Evolutionary conservation across 1,140 invertebrate species (phyloP), one percentile per base, ranked within the genome.

Genomic region (Tenebrio molitor): DNA sequence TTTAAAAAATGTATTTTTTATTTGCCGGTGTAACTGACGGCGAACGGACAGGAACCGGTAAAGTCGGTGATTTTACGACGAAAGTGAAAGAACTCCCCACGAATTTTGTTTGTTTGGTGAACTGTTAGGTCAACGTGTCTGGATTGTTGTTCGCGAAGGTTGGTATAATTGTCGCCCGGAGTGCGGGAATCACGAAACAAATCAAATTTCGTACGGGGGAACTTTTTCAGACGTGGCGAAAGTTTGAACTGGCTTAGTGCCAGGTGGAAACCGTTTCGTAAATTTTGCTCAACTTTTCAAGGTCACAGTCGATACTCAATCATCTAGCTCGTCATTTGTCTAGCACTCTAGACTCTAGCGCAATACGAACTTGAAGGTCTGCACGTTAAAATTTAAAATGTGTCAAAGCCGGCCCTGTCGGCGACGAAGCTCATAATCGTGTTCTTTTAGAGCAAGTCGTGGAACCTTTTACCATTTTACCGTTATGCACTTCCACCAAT

Each of bases 161-260:
- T 33, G 29, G 29, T 33, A 33, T 33, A 33, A 8, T 46, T 46
- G 2, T 16, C 12, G 10, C 19, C n/a, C n/a, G n/a, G 10, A 19
- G 15, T 50, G 29, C 10, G 19, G 5, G 17, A 50, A 17, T 12
- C 44, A 44, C 17, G 19, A 17, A 3, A 19, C 44, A 17, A 8
- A n/a, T n/a, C 7, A 50, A 50, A 50, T 17, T 50, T 50, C 5
- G 29, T 5, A 33, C 4, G 10, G 29, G 29, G 29, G 29, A 1
- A 46, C 14, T 1, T 46, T 46, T 2, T 10, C n/a, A 50, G 44
- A 21, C 44, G 21, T 17, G 44, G 19, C 14, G 44, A 50, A 50
- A 50, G 44, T 50, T 50, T 50, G 8, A 50, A 50, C n/a, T 50
- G 44, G 44, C 44, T 17, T 8, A 50, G 12, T 50, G 44, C 44